Evolutionary conservation across 2,797 vertebrate species (phyloP), one percentile per base, ranked within the genome.

Genomic region (Buphagus erythrorhynchus): DNA sequence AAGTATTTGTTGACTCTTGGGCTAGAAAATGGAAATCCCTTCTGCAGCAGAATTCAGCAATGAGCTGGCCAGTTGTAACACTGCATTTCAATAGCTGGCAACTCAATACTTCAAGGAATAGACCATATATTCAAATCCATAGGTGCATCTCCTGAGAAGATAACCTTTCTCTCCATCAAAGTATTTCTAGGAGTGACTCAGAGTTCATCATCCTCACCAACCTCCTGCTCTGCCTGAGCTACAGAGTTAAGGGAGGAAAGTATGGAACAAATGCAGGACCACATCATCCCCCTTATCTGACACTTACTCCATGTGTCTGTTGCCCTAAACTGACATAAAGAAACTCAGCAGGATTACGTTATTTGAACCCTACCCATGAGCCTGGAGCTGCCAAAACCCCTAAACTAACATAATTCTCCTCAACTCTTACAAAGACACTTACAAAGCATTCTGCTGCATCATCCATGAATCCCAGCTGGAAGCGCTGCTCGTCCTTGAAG

Each of bases 381-480:
- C 22, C 77, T 33, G 13, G 28, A 76, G 45, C 19, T 28, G 69
- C 25, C 31, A 35, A 33, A 76, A 15, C 40, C 67, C 21, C 66
- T 16, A 13, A 85, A 29, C 10, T 5, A 68, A 22, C 0, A 0
- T 2, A 36, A 46, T 17, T 71, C 15, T 42, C 5, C 31, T 42
- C 14, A 38, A 4, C 7, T 36, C 14, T n/a, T 22, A 14, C 5
- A 2, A 31, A 24, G 76, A 86, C 95, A 99, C 99, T 98, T 96
- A 99, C 99, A 97, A 99, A 99, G 97, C 99, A 99, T 96, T 99
- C 99, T 10, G 99, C 99, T 38, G 99, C 99, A 86, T 99, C 99
- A 51, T 99, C 99, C 99, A 99, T 99, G 83, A 99, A 98, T 63
- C 99, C 99, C 95, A 99, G 99, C 98, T 99, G 99, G 98, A 99